phyloP scores from a whole-genome alignment of 2,888 invertebrate species.

The Sialis lutaria region DNA sequence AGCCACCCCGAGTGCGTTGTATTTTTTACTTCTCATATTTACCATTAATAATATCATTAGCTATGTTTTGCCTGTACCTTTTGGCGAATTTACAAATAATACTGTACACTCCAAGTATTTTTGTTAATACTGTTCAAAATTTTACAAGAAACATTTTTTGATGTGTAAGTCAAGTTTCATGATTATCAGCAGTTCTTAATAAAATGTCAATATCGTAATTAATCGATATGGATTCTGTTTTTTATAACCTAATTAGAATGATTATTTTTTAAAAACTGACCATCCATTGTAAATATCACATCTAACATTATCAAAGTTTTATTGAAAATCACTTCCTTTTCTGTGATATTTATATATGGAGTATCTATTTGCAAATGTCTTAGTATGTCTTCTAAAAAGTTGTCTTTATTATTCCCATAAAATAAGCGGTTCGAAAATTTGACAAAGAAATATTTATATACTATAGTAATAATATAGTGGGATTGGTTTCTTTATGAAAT shows the following conservation, averaged over 20 bases:
- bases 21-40: too few species aligned
- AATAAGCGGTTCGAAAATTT: constrained; percentile 7
- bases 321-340: constrained; percentile 8
- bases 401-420: constrained; percentile 13
- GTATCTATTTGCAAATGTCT: neutral
- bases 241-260: neutral
- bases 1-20: too few species aligned
- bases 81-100: too few species aligned
- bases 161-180: constrained; percentile 9
- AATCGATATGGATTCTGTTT: constrained; percentile 3
- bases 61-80: too few species aligned
- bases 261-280: constrained; percentile 8
- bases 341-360: too few species aligned
- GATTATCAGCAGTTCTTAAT: constrained; percentile 7
- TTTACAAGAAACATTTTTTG: too few species aligned
- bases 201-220: constrained; percentile 9
- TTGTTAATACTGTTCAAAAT: too few species aligned
- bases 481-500: too few species aligned
- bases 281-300: constrained; percentile 9
- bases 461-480: too few species aligned
- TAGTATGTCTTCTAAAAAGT: constrained; percentile 13
- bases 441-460: too few species aligned
- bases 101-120: too few species aligned
- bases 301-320: constrained; percentile 9
- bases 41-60: too few species aligned